These are phyloP conservation scores for Melieria omissa DNA, from an alignment of 2,888 invertebrate species.

Conservation along the genomic window DNA sequence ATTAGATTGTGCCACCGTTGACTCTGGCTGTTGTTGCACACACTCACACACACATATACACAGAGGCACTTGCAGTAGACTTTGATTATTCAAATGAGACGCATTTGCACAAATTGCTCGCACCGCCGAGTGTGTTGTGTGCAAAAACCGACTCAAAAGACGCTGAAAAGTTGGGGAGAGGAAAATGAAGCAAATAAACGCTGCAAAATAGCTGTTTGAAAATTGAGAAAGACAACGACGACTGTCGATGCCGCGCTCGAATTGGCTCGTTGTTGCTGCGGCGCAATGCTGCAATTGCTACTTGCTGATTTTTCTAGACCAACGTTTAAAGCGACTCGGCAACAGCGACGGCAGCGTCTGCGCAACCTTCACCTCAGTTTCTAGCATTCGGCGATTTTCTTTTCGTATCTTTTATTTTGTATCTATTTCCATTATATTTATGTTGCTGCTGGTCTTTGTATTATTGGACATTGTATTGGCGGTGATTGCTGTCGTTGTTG, in stretches of 20 bases:
- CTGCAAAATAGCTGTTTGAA: neutral
- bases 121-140: neutral
- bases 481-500: too few relatives aligned
- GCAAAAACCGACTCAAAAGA: neutral
- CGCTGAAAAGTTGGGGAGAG: neutral
- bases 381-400: too few relatives aligned
- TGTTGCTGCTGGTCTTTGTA: too few relatives aligned
- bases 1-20: slow-evolving; percentile 40
- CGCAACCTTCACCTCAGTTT: slow-evolving; percentile 19
- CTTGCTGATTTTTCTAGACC: neutral
- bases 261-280: neutral
- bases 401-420: too few relatives aligned
- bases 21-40: neutral
- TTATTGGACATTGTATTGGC: too few relatives aligned
- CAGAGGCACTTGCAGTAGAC: neutral
- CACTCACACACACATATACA: neutral
- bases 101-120: slow-evolving; percentile 28
- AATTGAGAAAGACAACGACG: neutral
- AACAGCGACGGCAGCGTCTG: neutral
- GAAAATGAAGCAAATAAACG: slow-evolving; percentile 3
- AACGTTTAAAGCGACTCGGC: too few relatives aligned
- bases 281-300: neutral
- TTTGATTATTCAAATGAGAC: slow-evolving; percentile 32
- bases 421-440: too few relatives aligned
- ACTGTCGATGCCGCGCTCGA: neutral